Base-by-base conservation (phyloP, 2,888 invertebrate genomes). In the Lamellibrachia satsuma region DNA sequence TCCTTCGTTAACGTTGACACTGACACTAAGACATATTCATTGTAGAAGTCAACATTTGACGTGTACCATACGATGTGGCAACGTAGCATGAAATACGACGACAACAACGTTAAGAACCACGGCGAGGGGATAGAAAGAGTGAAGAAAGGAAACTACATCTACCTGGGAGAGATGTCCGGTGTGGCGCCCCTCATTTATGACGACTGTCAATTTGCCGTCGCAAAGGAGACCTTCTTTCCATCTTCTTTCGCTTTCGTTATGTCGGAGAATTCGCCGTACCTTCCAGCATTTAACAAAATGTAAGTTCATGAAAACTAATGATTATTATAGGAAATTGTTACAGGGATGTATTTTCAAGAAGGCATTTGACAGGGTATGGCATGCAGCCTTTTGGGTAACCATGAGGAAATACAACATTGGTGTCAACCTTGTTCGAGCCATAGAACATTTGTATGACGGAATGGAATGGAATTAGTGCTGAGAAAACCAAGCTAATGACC, bases 211-310 rank as follows among this genome's bases (percentile, higher is more conserved):
- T 92, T 92, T 52, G 92, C 91, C 7, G 39, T 93, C 11, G 93
- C 92, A 9, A 91, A 92, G 57, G 93, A 93, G 75, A 27, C 91
- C 3, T 93, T 93, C 92, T 93, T 92, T 52, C 93, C 93, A 8
- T 93, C 93, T 6, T 93, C 93, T 8, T 93, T 93, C 57, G 93
- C 90, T 6, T 92, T 92, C 7, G 92, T 93, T 9, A 93, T 93
- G 52, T 93, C 93, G 7, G 93, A 93, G 51, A 91, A 93, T 15
- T 93, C 93, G 4, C 93, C 93, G 15, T 91, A 91, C 27, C 52
- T 93, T 51, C 91, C 92, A 15, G 9, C 91, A 11, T 60, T 93
- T 11, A 92, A 93, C 75, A 55, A 92, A 60, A 90, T 57, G 93
- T 93, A 92, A 92, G 91, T 91, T 91, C 22, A 75, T 75, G 75